Base-by-base conservation (phyloP, 2,888 invertebrate genomes). In the Ormyrus rosae region DNA sequence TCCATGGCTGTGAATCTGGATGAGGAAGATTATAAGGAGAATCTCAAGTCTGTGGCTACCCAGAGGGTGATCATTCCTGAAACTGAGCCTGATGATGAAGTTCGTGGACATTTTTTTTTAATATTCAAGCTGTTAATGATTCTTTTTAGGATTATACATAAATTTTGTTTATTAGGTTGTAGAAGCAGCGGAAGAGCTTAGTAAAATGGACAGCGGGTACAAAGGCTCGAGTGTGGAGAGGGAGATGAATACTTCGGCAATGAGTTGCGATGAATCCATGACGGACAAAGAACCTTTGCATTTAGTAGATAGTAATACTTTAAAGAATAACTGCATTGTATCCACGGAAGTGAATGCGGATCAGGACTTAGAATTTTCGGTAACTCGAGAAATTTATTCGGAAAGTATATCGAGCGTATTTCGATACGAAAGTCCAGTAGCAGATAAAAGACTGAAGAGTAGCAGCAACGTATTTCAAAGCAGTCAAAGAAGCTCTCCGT, bases 11-110 rank as follows among this genome's bases (percentile, higher is more conserved):
- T 58, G 34, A 82, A 84, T 51, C 11, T 81, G 19, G 64, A 81
- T 55, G 64, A 79, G 61, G 78, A 78, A 45, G 80, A 84, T 13
- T 67, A 81, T 46, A 79, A 83, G 65, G 83, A 83, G 73, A 82
- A 85, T 65, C 13, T 82, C 7, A 68, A 83, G 56, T 65, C 19
- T 19, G 19, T 70, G 7, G 63, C 73, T 73, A 13, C 9, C 13
- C 48, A 83, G 60, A 81, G 74, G 64, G 69, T 81, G 46, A 79
- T 82, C 11, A 73, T 73, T 13, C 78, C 81, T 6, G 82, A 81
- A 61, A 75, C 75, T 55, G 82, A 82, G 56, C 53, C 45, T 51
- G 74, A 81, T 9, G 70, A 68, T 11, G 69, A 72, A 50, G 19
- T 19, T 19, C 19, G 19, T 19, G 19, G 19, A 19, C 19, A 19